Conservation (phyloP, 2,888 invertebrate species). For the Congeria kusceri region DNA sequence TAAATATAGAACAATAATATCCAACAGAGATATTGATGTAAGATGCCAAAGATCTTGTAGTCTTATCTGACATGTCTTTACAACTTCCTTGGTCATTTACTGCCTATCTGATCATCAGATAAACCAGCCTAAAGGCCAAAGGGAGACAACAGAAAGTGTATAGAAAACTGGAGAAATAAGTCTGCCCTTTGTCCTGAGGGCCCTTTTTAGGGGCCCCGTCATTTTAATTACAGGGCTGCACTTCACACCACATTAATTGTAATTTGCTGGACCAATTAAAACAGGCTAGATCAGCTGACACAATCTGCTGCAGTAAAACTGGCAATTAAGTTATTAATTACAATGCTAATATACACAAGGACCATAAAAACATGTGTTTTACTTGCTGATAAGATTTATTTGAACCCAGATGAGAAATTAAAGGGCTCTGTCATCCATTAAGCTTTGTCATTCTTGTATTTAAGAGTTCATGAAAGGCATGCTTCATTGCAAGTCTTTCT, state of each 20-base stretch:
- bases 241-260: not conserved
- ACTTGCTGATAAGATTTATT: too few species aligned
- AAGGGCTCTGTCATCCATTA: too few species aligned
- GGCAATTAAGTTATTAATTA: slow-evolving; percentile 1
- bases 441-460: too few species aligned
- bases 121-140: not conserved
- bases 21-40: too few species aligned
- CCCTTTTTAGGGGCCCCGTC: not conserved
- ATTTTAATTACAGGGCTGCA: slow-evolving; percentile 1
- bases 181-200: not conserved
- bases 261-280: not conserved
- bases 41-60: too few species aligned
- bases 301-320: not conserved
- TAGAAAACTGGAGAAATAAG: too few species aligned
- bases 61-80: too few species aligned
- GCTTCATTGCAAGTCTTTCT: too few species aligned
- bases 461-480: too few species aligned
- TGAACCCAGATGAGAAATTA: too few species aligned
- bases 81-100: too few species aligned
- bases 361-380: not conserved
- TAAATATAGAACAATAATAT: too few species aligned
- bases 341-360: not conserved
- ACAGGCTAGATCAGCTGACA: not conserved
- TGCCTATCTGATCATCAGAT: slow-evolving; percentile 21
- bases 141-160: not conserved